Evolutionary conservation across 2,113 vertebrate species (phyloP).

Genomic region (Corythornis vintsioides): DNA sequence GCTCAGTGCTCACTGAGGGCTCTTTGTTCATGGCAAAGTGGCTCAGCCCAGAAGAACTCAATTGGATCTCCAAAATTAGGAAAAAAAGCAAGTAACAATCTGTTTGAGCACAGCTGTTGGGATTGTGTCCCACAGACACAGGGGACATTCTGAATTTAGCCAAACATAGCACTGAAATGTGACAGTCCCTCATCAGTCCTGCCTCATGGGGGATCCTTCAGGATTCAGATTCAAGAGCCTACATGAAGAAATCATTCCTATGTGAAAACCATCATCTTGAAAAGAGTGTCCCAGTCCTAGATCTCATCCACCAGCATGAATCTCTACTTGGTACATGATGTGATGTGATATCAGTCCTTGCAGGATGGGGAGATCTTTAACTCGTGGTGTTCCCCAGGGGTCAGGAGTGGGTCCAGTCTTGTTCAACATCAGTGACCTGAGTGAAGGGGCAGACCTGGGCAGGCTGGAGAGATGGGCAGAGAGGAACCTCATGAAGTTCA

Average conservation of each 20-base stretch:
- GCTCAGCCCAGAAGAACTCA: neutral
- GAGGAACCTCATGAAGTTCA: too few relatives aligned
- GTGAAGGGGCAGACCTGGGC: too few relatives aligned
- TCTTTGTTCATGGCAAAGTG: neutral
- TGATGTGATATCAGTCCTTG: too few relatives aligned
- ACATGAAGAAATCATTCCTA: neutral
- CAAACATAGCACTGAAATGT: neutral
- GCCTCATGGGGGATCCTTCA: neutral
- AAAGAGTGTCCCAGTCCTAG: neutral
- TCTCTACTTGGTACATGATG: neutral
- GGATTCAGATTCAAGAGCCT: neutral
- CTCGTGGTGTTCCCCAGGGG: too few relatives aligned
- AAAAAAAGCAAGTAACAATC: neutral
- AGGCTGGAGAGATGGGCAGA: too few relatives aligned
- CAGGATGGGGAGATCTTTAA: neutral
- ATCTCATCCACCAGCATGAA: fast-evolving
- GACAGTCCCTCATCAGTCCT: neutral
- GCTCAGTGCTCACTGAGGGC: neutral
- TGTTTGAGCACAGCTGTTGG: neutral
- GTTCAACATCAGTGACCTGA: too few relatives aligned
- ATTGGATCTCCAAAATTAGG: neutral
- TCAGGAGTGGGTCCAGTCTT: too few relatives aligned
- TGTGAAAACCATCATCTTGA: neutral
- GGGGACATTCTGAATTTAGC: neutral
- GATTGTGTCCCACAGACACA: neutral